Evolutionary conservation across 2,797 vertebrate species (phyloP).

Genomic region (Decapterus maruadsi): DNA sequence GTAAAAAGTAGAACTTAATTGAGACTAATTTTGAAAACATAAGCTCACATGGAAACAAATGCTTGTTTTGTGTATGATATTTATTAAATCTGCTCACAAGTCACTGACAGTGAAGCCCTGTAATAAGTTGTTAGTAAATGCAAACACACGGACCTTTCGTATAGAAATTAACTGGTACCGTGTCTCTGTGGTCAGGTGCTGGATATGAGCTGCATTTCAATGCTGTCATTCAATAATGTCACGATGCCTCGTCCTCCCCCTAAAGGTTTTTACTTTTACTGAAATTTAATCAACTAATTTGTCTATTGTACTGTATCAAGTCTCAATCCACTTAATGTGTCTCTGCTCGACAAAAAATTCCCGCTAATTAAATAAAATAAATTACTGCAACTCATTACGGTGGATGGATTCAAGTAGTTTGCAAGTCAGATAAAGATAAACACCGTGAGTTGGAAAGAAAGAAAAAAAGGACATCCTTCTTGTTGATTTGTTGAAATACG

Average conservation of each 20-base stretch:
- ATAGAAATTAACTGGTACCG: not conserved
- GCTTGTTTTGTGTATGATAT: not conserved
- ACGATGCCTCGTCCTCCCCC: not conserved
- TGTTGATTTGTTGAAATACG: not conserved
- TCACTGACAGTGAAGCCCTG: no score
- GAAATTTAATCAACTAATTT: slow-evolving; percentile 39
- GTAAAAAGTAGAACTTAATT: no score
- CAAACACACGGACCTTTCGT: not conserved
- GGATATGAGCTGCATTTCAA: not conserved
- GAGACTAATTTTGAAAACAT: no score
- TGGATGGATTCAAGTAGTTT: not conserved
- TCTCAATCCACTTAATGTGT: slow-evolving; percentile 16
- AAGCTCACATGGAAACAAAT: no score
- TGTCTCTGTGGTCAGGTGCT: not conserved
- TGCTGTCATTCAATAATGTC: slow-evolving; percentile 4
- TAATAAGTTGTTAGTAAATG: no score
- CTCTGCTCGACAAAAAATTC: slow-evolving; percentile 19
- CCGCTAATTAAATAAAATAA: slow-evolving; percentile 31
- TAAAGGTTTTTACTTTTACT: slow-evolving; percentile 14
- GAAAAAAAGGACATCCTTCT: no score
- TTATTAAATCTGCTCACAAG: not conserved
- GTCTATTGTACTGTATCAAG: slow-evolving; percentile 10
- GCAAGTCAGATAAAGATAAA: not conserved
- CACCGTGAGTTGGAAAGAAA: no score
- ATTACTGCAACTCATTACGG: slow-evolving; percentile 9